Conservation (phyloP, 2,888 invertebrate species). For the Petrolisthes manimaculis region DNA sequence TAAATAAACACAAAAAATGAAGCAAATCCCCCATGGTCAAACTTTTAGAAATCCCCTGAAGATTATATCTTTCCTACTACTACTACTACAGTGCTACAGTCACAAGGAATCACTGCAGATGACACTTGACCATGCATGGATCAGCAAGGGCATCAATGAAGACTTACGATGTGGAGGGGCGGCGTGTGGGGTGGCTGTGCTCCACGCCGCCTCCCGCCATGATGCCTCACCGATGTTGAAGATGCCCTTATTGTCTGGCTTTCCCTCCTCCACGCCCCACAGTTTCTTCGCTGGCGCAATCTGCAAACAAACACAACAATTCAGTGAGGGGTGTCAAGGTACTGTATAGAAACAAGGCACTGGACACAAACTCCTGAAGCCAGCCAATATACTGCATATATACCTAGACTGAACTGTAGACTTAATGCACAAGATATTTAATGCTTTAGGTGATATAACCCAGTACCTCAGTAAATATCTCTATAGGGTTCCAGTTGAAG, state of each 20-base stretch:
- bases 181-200: constrained; percentile 73
- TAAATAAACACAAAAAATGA: no score
- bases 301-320: constrained; percentile 73
- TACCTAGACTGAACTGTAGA: neutral
- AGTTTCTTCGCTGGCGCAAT: constrained; percentile 94
- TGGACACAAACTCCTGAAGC: neutral
- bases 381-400: neutral
- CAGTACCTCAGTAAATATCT: no score
- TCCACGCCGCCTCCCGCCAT: constrained; percentile 95
- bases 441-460: no score
- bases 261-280: constrained; percentile 82
- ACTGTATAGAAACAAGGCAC: neutral
- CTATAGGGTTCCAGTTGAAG: no score
- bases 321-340: neutral
- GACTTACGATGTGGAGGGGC: constrained; percentile 29
- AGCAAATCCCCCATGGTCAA: no score
- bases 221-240: constrained; percentile 82
- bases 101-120: neutral
- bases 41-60: no score
- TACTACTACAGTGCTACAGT: no score
- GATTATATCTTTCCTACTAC: no score
- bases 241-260: constrained; percentile 77
- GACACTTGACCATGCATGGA: neutral
- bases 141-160: neutral
- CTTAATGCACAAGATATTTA: no score